A percentile compares a stretch with the other conserved stretches of the same genome.
Evolutionary conservation across 2,888 invertebrate genomes (phyloP).

Genomic region (Orthosia gracilis): DNA sequence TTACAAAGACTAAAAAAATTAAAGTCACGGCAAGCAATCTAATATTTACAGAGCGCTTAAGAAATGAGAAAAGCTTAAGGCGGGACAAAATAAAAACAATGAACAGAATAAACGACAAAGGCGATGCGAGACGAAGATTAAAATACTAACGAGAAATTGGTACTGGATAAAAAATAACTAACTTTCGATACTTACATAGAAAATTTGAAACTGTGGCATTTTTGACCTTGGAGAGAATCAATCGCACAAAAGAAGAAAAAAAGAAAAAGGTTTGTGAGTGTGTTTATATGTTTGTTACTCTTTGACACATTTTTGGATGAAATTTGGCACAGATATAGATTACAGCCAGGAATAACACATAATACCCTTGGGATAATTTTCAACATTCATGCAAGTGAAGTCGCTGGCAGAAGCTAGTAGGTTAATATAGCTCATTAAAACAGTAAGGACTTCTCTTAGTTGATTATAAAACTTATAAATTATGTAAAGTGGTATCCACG

Average conservation of each 20-base stretch:
- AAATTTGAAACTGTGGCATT: background rate
- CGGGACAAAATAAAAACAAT: slow-evolving; percentile 39
- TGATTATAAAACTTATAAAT: slow-evolving; percentile 10
- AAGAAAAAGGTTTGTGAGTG: no score
- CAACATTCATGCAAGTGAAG: no score
- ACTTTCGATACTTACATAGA: background rate
- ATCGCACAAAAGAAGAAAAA: no score
- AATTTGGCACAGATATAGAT: no score
- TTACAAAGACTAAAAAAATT: slow-evolving; percentile 27
- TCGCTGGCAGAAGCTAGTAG: no score
- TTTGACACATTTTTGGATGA: no score
- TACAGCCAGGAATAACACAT: no score
- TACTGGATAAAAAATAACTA: slow-evolving; percentile 6
- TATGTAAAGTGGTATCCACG: slow-evolving; percentile 3
- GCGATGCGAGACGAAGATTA: slow-evolving; percentile 24
- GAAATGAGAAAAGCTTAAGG: slow-evolving; percentile 51
- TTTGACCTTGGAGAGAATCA: background rate
- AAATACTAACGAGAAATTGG: slow-evolving; percentile 32
- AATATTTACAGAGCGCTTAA: slow-evolving; percentile 52
- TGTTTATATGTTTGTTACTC: no score
- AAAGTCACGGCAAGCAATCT: slow-evolving; percentile 32
- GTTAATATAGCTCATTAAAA: background rate
- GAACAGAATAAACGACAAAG: slow-evolving; percentile 30
- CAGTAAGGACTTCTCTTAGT: no score
- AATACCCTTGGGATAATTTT: no score